Evolutionary conservation across 2,113 vertebrate species (phyloP), one percentile per base, ranked within the genome.

Genomic region (Sialia sialis): DNA sequence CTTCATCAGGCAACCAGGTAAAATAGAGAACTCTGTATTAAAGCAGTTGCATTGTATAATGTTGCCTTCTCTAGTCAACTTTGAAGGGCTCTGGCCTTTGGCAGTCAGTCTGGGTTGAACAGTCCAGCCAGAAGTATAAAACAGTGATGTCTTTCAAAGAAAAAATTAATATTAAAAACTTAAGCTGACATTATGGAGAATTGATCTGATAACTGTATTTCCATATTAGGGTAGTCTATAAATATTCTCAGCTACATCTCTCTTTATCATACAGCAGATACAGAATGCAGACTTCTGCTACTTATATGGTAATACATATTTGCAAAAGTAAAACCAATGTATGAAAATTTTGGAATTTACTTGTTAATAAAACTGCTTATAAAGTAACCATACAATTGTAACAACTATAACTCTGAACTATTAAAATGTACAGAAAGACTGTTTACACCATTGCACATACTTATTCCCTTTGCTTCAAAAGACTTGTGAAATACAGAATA

Each of bases 401-500:
- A 92, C 91, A 95, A 95, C 91, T 94, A 87, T 77, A 97, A 68
- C 94, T 96, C 97, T 97, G 94, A 94, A 88, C 96, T 95, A 97
- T 96, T 92, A 96, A 97, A 97, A 97, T 97, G 93, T 97, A 98
- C 97, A 98, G 94, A 97, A 95, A 85, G 97, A 98, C 85, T 95
- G 97, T 97, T 95, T 95, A 97, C 97, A 97, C 83, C 97, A 98
- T 97, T 98, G 98, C 98, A 98, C 98, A 92, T 97, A 95, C 96
- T 97, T 89, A 94, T 93, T 98, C 97, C 97, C 96, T 98, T 98
- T 97, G 96, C 97, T 97, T 96, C 94, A 87, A 93, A 76, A 94
- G 90, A 93, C 75, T 95, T 79, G 29, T 56, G 86, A 96, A 91
- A 96, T 69, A 74, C 60, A 89, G 95, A 89, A 95, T 89, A 95